phyloP scores from a whole-genome alignment of 2,113 vertebrate species.

The Antigone vipio region DNA sequence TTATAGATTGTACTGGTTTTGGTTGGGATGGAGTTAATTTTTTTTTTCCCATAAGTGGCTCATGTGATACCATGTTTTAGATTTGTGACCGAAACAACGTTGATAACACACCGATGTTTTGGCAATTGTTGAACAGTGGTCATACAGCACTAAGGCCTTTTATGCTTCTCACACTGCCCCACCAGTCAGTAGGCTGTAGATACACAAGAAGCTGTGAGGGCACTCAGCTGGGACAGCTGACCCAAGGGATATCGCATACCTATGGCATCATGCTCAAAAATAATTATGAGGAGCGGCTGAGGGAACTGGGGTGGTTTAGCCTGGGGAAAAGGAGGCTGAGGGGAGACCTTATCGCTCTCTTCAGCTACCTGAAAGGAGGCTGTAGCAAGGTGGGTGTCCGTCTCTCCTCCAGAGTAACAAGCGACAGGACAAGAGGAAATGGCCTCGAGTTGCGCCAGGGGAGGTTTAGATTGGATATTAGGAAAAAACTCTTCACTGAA shows the following conservation, averaged over 20 bases:
- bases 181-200: not conserved
- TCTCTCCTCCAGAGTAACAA: too few relatives aligned
- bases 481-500: too few relatives aligned
- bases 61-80: not conserved
- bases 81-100: not conserved
- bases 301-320: too few relatives aligned
- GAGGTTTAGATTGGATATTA: too few relatives aligned
- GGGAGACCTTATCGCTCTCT: too few relatives aligned
- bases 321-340: too few relatives aligned
- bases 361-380: too few relatives aligned
- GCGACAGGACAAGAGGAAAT: too few relatives aligned
- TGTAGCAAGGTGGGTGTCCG: too few relatives aligned
- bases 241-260: not conserved
- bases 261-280: not conserved
- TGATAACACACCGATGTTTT: not conserved
- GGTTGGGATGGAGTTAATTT: not conserved
- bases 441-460: too few relatives aligned
- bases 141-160: fast-evolving
- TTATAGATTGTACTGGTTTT: not conserved
- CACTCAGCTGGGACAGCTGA: not conserved
- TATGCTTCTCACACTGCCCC: not conserved
- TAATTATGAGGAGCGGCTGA: too few relatives aligned
- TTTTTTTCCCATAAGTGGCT: not conserved
- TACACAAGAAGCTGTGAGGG: not conserved
- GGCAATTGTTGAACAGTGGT: not conserved